Percentiles rank a stretch among this genome's conserved stretches.
Conservation (phyloP, 2,113 vertebrate species). For the Ascaphus truei region DNA sequence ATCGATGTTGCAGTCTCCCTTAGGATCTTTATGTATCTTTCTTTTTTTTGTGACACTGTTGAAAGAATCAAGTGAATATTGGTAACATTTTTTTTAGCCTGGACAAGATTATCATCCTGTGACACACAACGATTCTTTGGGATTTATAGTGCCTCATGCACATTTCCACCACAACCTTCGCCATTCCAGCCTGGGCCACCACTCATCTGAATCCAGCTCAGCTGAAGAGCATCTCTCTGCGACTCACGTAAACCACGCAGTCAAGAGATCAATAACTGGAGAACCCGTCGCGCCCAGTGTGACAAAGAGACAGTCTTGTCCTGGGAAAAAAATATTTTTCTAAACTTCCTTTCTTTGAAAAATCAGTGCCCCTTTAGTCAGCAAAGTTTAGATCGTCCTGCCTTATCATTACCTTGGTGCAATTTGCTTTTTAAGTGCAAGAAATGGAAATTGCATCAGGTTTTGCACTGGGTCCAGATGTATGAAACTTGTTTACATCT, state of each 20-base stretch:
- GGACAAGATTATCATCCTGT: slow-evolving; percentile 18
- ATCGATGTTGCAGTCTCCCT: too few relatives aligned
- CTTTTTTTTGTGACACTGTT: too few relatives aligned
- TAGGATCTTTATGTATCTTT: too few relatives aligned
- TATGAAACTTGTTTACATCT: too few relatives aligned
- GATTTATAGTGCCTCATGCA: slow-evolving; percentile 9
- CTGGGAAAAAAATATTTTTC: slow-evolving; percentile 44
- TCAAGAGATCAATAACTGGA: slow-evolving; percentile 21
- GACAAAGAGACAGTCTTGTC: slow-evolving; percentile 44
- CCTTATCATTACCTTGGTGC: too few relatives aligned
- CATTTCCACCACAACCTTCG: slow-evolving; percentile 44
- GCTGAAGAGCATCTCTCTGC: slow-evolving; percentile 8
- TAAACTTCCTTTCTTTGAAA: too few relatives aligned
- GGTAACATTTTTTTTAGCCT: slow-evolving; percentile 55
- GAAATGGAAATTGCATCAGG: too few relatives aligned
- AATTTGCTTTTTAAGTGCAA: too few relatives aligned
- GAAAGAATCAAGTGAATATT: too few relatives aligned
- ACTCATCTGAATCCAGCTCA: slow-evolving; percentile 22
- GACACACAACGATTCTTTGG: slow-evolving; percentile 21
- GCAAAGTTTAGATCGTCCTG: too few relatives aligned
- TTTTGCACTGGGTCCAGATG: too few relatives aligned
- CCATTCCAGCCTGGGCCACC: slow-evolving; percentile 30
- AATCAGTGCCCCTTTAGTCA: too few relatives aligned
- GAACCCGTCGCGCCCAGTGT: slow-evolving; percentile 36
- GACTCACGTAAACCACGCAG: not conserved